Base-by-base conservation (phyloP, 2,888 invertebrate species). In the Nephrocerus scutellatus region DNA sequence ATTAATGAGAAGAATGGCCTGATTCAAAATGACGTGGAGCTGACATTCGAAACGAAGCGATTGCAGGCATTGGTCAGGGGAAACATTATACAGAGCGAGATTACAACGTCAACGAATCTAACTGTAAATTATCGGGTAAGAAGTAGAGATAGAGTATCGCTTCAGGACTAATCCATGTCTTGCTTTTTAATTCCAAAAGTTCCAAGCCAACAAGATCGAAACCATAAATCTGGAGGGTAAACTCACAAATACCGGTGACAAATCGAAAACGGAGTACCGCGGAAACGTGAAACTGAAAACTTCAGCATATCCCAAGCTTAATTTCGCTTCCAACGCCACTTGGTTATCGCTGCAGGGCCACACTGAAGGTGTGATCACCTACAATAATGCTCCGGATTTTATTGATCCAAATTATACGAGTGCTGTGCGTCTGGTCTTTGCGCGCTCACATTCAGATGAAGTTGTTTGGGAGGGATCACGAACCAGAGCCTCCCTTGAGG, bases 1-100 rank as follows among this genome's bases (percentile, higher is more conserved):
- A 72, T 74, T 44, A 73, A 76, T 9, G 74, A 74, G 25, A 83
- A 82, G 63, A 77, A 74, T 47, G 82, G 82, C 3, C 76, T 85
- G 15, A 79, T 79, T 1, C 87, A 88, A 58, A 82, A 81, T 56
- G 84, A 86, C 48, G 76, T 88, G 7, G 74, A 80, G 44, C 64
- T 84, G 8, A 79, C 79, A 32, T 87, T 88, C 57, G 80, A 83
- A 68, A 88, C 87, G 0, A 85, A 83, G 54, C 78, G 80, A 47
- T 68, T 88, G 1, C 78, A 77, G 38, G 84, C 85, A 30, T 73
- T 77, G 46, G 66, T 87, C n/a, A 70, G 75, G 21, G 88, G 88
- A 0, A 84, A 84, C 58, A 75, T 86, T 35, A 74, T 79, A 0
- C 55, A 61, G 25, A 67, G 43, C 10, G 66, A 66, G 33, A 56